A percentile compares a stretch with the other conserved stretches of the same genome.
Conservation (phyloP, 2,888 invertebrate species). For the Masnerella sp. region DNA sequence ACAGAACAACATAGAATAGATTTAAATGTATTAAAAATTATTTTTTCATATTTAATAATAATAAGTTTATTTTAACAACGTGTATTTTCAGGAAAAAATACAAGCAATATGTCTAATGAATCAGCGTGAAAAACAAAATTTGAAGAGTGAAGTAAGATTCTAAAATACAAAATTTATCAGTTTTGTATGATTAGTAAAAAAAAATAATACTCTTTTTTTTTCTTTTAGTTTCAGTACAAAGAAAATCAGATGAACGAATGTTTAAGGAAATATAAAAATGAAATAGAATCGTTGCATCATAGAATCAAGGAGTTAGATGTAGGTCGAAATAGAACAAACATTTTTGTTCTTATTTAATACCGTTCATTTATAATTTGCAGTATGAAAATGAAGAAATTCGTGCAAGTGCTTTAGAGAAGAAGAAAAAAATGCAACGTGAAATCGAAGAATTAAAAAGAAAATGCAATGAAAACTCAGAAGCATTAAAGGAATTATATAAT, state of each 20-base stretch:
- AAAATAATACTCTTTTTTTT: not conserved
- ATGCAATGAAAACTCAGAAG: not conserved
- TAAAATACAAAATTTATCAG: not conserved
- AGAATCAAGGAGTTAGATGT: not conserved
- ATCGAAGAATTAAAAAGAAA: not conserved
- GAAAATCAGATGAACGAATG: no score
- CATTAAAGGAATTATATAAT: not conserved
- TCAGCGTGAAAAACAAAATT: slow-evolving; percentile 13
- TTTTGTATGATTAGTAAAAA: not conserved
- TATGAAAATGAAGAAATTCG: slow-evolving; percentile 17
- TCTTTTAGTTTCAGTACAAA: slow-evolving; percentile 11
- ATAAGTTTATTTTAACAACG: not conserved
- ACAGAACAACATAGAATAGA: not conserved
- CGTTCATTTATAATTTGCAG: not conserved
- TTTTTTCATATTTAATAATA: no score
- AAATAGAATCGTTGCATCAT: no score
- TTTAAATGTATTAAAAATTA: slow-evolving; percentile 1
- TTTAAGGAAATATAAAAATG: no score
- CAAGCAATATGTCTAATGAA: slow-evolving; percentile 1
- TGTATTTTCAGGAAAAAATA: slow-evolving; percentile 10
- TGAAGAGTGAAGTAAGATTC: slow-evolving; percentile 20
- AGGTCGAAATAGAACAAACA: not conserved
- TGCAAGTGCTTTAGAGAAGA: slow-evolving; percentile 3
- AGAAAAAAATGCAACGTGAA: not conserved
- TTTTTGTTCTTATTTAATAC: not conserved